Evolutionary conservation across 2,888 invertebrate genomes (phyloP).

Genomic region (Polymixis lichenea): DNA sequence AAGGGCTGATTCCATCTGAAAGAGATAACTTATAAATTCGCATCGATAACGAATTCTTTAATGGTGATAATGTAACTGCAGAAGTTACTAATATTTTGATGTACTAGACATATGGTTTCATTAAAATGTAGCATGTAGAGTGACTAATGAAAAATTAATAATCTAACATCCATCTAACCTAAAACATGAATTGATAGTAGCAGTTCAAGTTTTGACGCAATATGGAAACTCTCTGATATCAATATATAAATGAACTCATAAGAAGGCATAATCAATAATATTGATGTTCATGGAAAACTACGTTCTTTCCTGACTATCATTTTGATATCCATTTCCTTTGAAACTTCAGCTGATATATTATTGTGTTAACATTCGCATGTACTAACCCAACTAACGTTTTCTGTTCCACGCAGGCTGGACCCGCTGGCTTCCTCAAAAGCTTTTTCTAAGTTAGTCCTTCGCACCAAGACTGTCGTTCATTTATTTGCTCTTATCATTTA

Average conservation of each 20-base stretch:
- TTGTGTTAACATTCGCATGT: slow-evolving; percentile 36
- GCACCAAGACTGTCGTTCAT: slow-evolving; percentile 89
- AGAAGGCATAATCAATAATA: neutral
- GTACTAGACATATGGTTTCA: neutral
- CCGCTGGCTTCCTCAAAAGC: slow-evolving; percentile 98
- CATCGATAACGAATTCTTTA: neutral
- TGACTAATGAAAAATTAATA: slow-evolving; percentile 18
- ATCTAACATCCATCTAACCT: neutral
- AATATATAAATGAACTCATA: neutral
- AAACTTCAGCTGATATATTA: slow-evolving; percentile 3
- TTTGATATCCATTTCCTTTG: neutral
- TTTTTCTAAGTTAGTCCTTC: slow-evolving; percentile 94
- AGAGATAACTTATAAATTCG: too few relatives aligned
- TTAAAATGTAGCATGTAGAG: slow-evolving; percentile 9
- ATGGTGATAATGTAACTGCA: neutral
- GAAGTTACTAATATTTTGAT: neutral
- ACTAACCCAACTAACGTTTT: slow-evolving; percentile 78
- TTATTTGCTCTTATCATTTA: slow-evolving; percentile 85
- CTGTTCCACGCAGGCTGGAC: slow-evolving; percentile 93
- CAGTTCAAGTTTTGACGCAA: slow-evolving; percentile 10
- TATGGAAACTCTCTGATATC: neutral
- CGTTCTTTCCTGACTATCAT: neutral
- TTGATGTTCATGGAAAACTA: neutral
- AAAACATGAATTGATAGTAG: neutral
- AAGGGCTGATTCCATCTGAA: neutral